Evolutionary conservation across 2,113 vertebrate species (phyloP), one percentile per base, ranked within the genome.

Genomic region (Microcebus jonahi): DNA sequence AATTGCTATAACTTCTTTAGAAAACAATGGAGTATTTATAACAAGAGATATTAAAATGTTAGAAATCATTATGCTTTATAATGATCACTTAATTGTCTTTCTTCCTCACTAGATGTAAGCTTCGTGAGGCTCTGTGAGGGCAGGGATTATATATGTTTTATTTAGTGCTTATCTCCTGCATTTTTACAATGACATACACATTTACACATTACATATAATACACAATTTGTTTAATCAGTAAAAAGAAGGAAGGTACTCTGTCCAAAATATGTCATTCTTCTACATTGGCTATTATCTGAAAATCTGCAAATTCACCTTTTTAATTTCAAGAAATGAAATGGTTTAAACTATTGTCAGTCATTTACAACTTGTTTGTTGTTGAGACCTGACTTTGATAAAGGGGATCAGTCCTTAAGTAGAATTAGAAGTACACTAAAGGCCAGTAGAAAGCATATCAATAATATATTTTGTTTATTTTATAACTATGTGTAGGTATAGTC

Each of bases 31-130:
- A 88, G 20, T 95, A 88, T 88, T 79, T 17, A 68, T 63, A 87
- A 96, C 6, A 96, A 88, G 36, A 91, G 73, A 90, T 68, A 93
- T 50, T 91, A 94, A 96, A 95, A 88, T 85, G 42, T 85, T 71
- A 12, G 34, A 45, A 59, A 12, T n/a, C 57, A 88, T 34, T 29
- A 48, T 2, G 1, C 0, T 79, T 68, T 91, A 18, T 17, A 36
- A 83, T 25, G 8, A 34, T 45, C 23, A 55, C 50, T 59, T 42
- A 59, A 31, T 36, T 79, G 39, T 27, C 67, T 45, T 76, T 61
- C 39, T 79, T 75, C 36, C 9, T 94, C 53, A 55, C 0, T 63
- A 36, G 15, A n/a, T 25, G 4, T 29, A 93, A 53, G 45, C 11
- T 65, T 89, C 34, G 4, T 53, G 29, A 86, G 18, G 13, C n/a